Percentiles rank a stretch among this genome's conserved stretches.
These are phyloP conservation scores for Lutra lutra DNA, from an alignment of 2,797 vertebrate species.

Conservation along the genomic window DNA sequence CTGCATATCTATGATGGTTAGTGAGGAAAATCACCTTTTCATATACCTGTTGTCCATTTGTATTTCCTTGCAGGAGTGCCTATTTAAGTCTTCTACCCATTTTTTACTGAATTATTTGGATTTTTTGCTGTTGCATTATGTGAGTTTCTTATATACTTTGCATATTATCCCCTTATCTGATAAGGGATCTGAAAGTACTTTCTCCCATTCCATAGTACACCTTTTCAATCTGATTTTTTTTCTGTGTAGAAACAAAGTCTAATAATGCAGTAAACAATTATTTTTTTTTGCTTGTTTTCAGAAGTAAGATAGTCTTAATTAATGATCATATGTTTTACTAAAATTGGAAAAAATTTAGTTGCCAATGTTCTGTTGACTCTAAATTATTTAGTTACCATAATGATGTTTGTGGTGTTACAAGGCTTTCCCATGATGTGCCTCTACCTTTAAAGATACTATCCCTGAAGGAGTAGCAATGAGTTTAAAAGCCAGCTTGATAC, in stretches of 20 bases:
- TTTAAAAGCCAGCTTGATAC: not conserved
- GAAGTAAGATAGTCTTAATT: not conserved
- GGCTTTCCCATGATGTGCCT: not conserved
- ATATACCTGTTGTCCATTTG: not conserved
- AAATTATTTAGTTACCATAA: not conserved
- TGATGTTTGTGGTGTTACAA: not conserved
- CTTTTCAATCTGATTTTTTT: not conserved
- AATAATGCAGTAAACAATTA: not conserved
- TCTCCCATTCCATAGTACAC: not conserved
- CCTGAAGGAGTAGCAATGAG: not conserved
- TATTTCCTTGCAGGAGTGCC: not conserved
- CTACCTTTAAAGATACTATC: not conserved
- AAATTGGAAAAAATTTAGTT: not conserved
- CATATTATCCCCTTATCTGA: not conserved
- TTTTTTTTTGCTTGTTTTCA: not conserved
- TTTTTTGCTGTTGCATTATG: not conserved
- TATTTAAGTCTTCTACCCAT: not conserved
- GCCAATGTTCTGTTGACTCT: not conserved
- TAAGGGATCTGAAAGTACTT: not conserved
- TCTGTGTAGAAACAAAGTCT: not conserved
- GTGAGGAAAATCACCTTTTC: not conserved
- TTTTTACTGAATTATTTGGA: not conserved
- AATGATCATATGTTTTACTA: not conserved
- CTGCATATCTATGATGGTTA: not conserved
- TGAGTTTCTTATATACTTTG: not conserved